Conservation (phyloP, 2,113 vertebrate species). For the Riparia riparia region DNA sequence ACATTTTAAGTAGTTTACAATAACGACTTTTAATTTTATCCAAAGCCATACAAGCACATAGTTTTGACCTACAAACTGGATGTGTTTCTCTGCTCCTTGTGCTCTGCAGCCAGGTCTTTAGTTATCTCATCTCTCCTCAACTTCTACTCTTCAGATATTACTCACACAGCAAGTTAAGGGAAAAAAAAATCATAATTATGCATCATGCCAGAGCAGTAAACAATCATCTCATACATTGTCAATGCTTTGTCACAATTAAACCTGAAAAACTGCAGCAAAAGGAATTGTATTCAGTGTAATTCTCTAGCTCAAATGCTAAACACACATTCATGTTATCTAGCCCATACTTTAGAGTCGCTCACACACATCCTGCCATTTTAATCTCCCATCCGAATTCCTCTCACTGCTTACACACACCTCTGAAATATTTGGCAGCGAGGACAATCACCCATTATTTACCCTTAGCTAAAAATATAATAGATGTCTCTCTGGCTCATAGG, state of each 20-base stretch:
- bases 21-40: neutral
- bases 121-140: neutral
- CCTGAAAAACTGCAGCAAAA: neutral
- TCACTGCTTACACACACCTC: neutral
- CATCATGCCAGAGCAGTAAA: neutral
- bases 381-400: conserved; percentile 6
- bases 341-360: neutral
- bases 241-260: neutral
- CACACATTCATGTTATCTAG: neutral
- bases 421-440: neutral
- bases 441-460: conserved; percentile 23
- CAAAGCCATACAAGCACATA: neutral
- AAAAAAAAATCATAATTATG: neutral
- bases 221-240: neutral
- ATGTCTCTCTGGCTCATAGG: neutral
- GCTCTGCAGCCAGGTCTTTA: neutral
- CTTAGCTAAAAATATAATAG: neutral
- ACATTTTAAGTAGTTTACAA: neutral
- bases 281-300: neutral
- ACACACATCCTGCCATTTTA: neutral
- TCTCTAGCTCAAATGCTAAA: neutral
- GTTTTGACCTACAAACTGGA: neutral
- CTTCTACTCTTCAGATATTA: neutral
- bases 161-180: neutral
- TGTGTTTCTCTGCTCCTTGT: neutral